Conservation (phyloP, 2,113 vertebrate species). For the Perognathus longimembris region DNA sequence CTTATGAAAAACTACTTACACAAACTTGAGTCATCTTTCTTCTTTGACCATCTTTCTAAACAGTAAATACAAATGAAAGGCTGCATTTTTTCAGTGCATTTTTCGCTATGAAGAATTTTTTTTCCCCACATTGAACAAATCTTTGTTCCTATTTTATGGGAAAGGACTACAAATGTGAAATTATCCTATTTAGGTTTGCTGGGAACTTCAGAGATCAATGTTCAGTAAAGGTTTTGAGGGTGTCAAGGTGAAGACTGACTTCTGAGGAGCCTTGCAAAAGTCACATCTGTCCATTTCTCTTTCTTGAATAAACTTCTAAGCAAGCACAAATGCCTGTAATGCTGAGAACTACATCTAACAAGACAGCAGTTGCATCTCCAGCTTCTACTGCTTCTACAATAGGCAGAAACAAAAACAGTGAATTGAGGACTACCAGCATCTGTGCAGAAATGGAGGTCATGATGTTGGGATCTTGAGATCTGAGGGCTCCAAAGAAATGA, state of each 20-base stretch:
- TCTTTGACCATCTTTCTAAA: slow-evolving; percentile 13
- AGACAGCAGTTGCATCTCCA: slow-evolving; percentile 92
- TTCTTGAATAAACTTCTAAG: slow-evolving; percentile 94
- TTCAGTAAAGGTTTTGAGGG: slow-evolving; percentile 43
- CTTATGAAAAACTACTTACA: slow-evolving; percentile 35
- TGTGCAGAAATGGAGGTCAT: slow-evolving; percentile 86
- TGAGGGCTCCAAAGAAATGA: slow-evolving; percentile 52
- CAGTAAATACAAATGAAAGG: slow-evolving; percentile 18
- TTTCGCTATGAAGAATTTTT: background rate
- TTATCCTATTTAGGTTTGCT: slow-evolving; percentile 8
- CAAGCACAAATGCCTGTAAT: slow-evolving; percentile 92
- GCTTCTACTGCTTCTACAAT: slow-evolving; percentile 91
- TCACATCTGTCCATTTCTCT: slow-evolving; percentile 90
- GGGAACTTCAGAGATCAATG: slow-evolving; percentile 12
- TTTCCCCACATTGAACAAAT: background rate
- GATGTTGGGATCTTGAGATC: slow-evolving; percentile 75
- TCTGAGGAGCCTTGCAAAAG: slow-evolving; percentile 33
- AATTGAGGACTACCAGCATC: slow-evolving; percentile 74
- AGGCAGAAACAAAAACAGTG: slow-evolving; percentile 86
- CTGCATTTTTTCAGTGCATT: slow-evolving; percentile 35
- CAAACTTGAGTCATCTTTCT: slow-evolving; percentile 35
- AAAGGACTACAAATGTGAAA: slow-evolving; percentile 64
- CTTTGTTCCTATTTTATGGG: slow-evolving; percentile 44
- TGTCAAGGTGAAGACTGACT: slow-evolving; percentile 29
- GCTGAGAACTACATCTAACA: slow-evolving; percentile 89